Evolutionary conservation across 1,140 invertebrate genomes (phyloP), one percentile per base, ranked within the genome.

Genomic region (Drosophila prosaltans): DNA sequence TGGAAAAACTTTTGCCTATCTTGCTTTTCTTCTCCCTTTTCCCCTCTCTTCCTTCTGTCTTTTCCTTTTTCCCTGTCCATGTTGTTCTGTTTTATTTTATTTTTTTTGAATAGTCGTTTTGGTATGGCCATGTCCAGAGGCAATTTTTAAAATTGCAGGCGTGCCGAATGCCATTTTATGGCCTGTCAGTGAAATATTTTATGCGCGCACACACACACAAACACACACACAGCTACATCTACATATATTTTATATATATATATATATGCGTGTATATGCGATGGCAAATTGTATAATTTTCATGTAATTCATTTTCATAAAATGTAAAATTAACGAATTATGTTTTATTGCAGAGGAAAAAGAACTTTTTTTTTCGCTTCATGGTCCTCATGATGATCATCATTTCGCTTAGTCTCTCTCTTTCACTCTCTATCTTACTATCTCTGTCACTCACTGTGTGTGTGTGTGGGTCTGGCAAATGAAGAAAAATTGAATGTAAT

Each of bases 401-500:
- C n/a, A 41, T 43, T 26, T 55, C 9, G 57, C 10, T 45, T 8
- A 7, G 51, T 54, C 65, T 51, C 51, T 61, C 63, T 65, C 26
- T 45, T 40, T 66, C 58, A 69, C 26, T 67, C 9, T 69, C 32
- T 67, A 16, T 60, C 11, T 62, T 26, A 43, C 54, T 55, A 51
- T 57, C 9, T 66, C 40, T 62, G 55, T 60, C 30, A 3, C 2
- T 36, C 30, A 21, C 30, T 59, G 16, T 9, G 55, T 65, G 57
- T 82, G 32, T 36, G 3, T 36, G 32, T 36, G 4, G 3, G 55
- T 65, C 51, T 82, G 69, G 71, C 60, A 88, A 88, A 88, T 88
- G 84, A 88, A 90, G 84, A 88, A 84, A 88, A 89, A 88, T 89
- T 81, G 84, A 89, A 88, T 81, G 62, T 66, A 84, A 88, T 83